Evolutionary conservation across 2,888 invertebrate genomes (phyloP), one percentile per base, ranked within the genome.

Genomic region (Drosophila neotestacea): DNA sequence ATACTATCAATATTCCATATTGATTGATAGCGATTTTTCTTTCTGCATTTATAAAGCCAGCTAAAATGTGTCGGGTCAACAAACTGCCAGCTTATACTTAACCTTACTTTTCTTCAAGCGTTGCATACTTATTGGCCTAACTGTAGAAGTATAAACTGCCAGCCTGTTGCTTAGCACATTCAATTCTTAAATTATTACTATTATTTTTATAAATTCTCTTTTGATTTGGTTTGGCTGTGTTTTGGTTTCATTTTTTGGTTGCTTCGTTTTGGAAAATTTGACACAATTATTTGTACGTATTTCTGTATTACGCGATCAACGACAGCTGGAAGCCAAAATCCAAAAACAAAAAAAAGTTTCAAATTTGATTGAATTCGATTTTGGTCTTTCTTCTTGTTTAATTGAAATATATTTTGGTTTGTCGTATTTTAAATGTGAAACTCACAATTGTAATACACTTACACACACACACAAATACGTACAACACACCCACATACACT

Each of bases 401-500:
- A 73, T 78, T 78, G 55, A 73, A 16, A 61, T 27, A 61, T 27
- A 61, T 70, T 79, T 89, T 76, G 68, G 69, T 85, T 82, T 73
- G 60, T 71, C 68, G 77, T 81, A 73, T 50, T 70, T 78, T 73
- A 68, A 79, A 77, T 85, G 77, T 85, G 74, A 69, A 62, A 81
- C 73, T 81, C 82, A 87, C 69, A 72, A 76, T 67, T 79, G 73
- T 73, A 61, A 76, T 27, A 78, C 30, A 76, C 34, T 48, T 9
- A 66, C 42, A 77, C 63, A 71, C 16, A 70, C 16, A 78, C 30
- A 76, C 52, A 55, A 32, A 76, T 51, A 64, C 59, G 58, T 47
- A 81, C 58, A 56, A 61, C 46, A 54, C 6, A 42, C 10, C 4
- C 22, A 58, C 47, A 61, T 22, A 77, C 47, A 55, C 30, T 22